A percentile compares a stretch with the other conserved stretches of the same genome.
Conservation (phyloP, 2,797 vertebrate species). For the Ciconia nigra region DNA sequence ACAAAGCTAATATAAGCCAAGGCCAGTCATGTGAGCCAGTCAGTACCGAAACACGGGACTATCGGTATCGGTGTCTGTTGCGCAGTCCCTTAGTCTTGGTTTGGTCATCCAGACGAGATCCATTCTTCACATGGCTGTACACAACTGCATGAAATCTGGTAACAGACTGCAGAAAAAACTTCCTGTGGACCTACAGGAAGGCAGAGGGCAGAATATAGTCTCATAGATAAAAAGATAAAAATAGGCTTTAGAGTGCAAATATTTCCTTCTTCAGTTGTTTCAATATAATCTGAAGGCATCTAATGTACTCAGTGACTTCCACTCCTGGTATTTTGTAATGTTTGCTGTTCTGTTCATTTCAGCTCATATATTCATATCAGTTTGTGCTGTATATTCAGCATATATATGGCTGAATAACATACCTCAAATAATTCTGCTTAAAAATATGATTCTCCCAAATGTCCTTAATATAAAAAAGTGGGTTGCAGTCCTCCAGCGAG, state of each 20-base stretch:
- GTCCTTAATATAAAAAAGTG: background rate
- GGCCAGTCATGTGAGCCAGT: background rate
- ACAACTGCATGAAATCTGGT: background rate
- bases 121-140: background rate
- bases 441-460: background rate
- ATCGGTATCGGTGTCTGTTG: background rate
- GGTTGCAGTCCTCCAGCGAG: background rate
- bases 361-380: background rate
- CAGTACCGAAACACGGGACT: background rate
- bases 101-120: background rate
- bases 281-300: background rate
- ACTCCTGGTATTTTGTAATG: background rate
- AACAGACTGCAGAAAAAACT: background rate
- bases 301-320: background rate
- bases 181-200: background rate
- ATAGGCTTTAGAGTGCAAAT: background rate
- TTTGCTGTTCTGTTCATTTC: background rate
- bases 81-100: background rate
- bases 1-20: background rate
- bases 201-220: background rate
- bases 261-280: background rate
- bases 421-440: background rate
- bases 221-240: background rate
- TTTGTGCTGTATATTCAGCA: background rate
- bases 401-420: background rate